Conservation (phyloP, 2,797 vertebrate species). For the Arnoldichthys spilopterus region DNA sequence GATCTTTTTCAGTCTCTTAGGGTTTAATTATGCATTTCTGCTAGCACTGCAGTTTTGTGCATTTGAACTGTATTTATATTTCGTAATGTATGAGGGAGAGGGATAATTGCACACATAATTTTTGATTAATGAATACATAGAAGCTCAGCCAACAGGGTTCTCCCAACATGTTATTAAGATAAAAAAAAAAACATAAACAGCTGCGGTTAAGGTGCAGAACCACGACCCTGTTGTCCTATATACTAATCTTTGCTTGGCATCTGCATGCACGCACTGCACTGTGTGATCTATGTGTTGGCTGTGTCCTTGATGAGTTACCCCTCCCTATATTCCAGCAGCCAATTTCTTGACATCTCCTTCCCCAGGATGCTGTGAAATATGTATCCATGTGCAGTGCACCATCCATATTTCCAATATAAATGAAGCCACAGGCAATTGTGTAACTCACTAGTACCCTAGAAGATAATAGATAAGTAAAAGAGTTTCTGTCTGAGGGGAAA, state of each 20-base stretch:
- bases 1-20: constrained; percentile 42
- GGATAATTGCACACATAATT: constrained; percentile 48
- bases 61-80: constrained; percentile 61
- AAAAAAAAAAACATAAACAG: not conserved
- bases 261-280: not conserved
- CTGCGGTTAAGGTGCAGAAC: not conserved
- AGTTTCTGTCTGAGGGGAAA: not conserved
- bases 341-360: not conserved
- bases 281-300: not conserved
- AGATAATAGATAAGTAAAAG: no score
- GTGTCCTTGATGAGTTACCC: not conserved
- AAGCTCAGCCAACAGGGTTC: constrained; percentile 2
- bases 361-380: not conserved
- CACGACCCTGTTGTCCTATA: not conserved
- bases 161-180: not conserved
- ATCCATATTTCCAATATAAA: not conserved
- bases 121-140: not conserved
- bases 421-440: not conserved
- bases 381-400: not conserved
- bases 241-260: not conserved
- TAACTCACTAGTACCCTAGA: no score
- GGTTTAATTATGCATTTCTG: constrained; percentile 56
- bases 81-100: constrained; percentile 31
- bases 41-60: constrained; percentile 38
- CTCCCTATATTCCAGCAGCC: not conserved